Evolutionary conservation across 92 coral and sea anemone species (phyloP).

Genomic region (Diadumene lineata): DNA sequence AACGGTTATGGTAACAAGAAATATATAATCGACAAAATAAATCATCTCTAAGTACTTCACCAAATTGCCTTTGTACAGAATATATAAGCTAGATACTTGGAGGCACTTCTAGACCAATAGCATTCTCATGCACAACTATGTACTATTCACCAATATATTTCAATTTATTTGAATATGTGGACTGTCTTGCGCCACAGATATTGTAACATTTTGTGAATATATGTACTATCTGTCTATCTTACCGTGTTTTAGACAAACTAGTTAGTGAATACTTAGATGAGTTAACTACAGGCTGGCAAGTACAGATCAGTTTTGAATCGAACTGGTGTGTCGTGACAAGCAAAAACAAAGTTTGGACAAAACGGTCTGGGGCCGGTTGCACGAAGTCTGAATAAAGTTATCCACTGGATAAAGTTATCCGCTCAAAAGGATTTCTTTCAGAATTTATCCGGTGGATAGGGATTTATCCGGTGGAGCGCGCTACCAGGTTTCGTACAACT

Average conservation of each 20-base stretch:
- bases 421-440: too few species aligned
- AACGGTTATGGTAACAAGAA: background rate
- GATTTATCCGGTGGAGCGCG: too few species aligned
- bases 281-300: background rate
- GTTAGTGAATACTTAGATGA: slow-evolving; percentile 6
- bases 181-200: background rate
- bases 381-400: too few species aligned
- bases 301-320: background rate
- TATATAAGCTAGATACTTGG: background rate
- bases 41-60: slow-evolving; percentile 8
- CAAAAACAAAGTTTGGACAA: too few species aligned
- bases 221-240: slow-evolving; percentile 10
- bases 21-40: background rate
- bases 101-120: slow-evolving; percentile 16
- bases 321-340: background rate
- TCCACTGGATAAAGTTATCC: too few species aligned
- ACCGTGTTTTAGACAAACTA: background rate
- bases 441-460: too few species aligned
- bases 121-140: slow-evolving; percentile 28
- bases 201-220: slow-evolving; percentile 38
- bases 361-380: too few species aligned
- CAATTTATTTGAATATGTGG: slow-evolving; percentile 25
- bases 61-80: background rate
- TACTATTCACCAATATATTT: slow-evolving; percentile 15
- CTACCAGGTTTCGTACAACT: too few species aligned